These are phyloP conservation scores for Sisyra terminalis DNA, from an alignment of 2,888 invertebrate genomes.

Conservation along the genomic window DNA sequence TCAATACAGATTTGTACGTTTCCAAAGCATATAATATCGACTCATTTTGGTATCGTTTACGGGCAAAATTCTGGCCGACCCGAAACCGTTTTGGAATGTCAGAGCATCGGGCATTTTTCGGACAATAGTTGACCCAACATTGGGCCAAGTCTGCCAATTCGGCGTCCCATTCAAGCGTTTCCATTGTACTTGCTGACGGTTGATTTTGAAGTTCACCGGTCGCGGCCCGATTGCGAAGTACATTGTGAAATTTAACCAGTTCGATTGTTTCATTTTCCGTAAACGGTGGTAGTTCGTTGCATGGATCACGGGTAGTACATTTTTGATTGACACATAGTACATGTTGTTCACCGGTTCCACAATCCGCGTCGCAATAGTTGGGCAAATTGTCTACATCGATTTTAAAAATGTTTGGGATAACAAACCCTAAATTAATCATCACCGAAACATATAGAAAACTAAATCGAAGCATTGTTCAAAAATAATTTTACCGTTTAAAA, in stretches of 20 bases:
- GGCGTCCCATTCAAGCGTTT: constrained; percentile 34
- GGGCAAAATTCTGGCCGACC: constrained; percentile 31
- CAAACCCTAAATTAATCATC: neutral
- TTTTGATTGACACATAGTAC: neutral
- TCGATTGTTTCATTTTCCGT: neutral
- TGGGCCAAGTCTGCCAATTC: constrained; percentile 32
- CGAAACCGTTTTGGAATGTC: constrained; percentile 31
- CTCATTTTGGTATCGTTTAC: constrained; percentile 18
- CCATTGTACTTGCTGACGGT: constrained; percentile 32
- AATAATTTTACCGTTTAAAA: neutral
- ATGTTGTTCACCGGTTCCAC: neutral
- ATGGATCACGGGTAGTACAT: neutral
- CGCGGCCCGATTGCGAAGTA: constrained; percentile 31
- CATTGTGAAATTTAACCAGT: constrained; percentile 22
- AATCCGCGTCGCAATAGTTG: neutral
- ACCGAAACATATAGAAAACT: too few species aligned
- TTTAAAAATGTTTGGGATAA: neutral
- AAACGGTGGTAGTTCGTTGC: neutral
- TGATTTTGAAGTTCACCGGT: constrained; percentile 31
- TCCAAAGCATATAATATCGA: too few species aligned
- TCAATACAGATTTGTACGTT: constrained; percentile 31
- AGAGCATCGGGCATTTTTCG: constrained; percentile 32
- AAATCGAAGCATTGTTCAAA: neutral
- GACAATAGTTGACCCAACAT: constrained; percentile 32
- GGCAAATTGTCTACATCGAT: neutral